Base-by-base conservation (phyloP, 1,140 invertebrate genomes). In the Ostrea denselamellosa region DNA sequence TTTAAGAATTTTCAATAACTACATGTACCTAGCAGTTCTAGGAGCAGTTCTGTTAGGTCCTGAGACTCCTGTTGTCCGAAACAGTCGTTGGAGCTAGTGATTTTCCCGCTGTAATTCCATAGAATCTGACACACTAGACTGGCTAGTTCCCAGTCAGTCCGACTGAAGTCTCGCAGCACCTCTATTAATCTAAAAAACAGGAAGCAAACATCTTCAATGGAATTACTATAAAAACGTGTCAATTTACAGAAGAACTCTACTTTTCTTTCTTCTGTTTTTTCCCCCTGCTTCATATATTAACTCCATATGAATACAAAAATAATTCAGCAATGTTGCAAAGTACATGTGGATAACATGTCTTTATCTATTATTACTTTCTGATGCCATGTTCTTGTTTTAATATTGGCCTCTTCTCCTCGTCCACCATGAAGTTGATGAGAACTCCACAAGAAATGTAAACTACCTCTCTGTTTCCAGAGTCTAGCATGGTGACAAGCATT, bases 91-190 rank as follows among this genome's bases (percentile, higher is more conserved):
- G 92, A 90, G 86, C 93, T 94, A 28, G 92, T 94, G 62, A 95
- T 94, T 58, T 97, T 96, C 54, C 96, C 96, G 88, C 96, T 96
- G 90, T 96, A 96, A 94, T 97, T 97, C 97, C 97, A 97, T 22
- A 97, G 91, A 9, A 96, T 96, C 93, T 97, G 96, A 93, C 96
- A 97, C 4, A 96, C 95, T 87, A 96, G 94, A 88, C 95, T 96
- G 9, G 95, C 96, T 83, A 97, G 91, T 85, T 96, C 95, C 96
- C 96, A 96, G 91, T 96, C 96, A 77, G 95, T 94, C 86, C 95
- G 95, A 8, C 96, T 95, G 92, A 95, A 95, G 85, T 95, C 95
- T 68, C 95, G 94, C 54, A 97, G 90, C 14, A 96, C 95, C 28
- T 94, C 93, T 25, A 96, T 95, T 85, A 96, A 92, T 90, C 96